Evolutionary conservation across 1,140 invertebrate genomes (phyloP).

Genomic region (Pentalonia nigronervosa): DNA sequence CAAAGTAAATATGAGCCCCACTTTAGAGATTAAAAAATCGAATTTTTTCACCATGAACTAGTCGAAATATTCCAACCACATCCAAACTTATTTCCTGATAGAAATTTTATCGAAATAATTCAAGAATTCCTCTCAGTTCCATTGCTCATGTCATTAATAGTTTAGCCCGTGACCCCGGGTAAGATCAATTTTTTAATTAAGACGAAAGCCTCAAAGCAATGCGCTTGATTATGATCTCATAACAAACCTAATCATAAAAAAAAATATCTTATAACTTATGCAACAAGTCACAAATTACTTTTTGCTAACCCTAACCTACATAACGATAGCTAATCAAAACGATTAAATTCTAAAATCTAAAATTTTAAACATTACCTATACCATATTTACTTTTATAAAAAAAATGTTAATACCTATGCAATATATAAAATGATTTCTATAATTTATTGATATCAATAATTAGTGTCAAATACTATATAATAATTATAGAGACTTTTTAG

Average conservation of each 20-base stretch:
- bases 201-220: not conserved
- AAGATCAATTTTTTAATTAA: not conserved
- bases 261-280: not conserved
- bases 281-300: not conserved
- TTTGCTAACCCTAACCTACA: slow-evolving; percentile 2
- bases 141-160: not conserved
- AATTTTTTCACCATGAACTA: not conserved
- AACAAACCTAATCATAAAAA: not conserved
- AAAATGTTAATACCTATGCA: too few species aligned
- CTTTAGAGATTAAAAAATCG: not conserved
- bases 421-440: too few species aligned
- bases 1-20: not conserved
- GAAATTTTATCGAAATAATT: not conserved
- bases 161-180: not conserved
- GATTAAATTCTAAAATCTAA: not conserved
- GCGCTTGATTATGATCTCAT: not conserved
- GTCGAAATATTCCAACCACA: not conserved
- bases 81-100: not conserved
- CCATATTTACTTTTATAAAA: not conserved
- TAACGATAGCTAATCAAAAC: not conserved
- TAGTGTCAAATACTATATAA: too few species aligned
- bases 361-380: not conserved
- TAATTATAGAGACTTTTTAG: too few species aligned
- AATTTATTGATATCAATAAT: too few species aligned
- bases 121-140: not conserved